Percentiles rank a stretch among this genome's conserved stretches.
Evolutionary conservation across 2,797 vertebrate genomes (phyloP).

Genomic region (Cossypha heuglini): DNA sequence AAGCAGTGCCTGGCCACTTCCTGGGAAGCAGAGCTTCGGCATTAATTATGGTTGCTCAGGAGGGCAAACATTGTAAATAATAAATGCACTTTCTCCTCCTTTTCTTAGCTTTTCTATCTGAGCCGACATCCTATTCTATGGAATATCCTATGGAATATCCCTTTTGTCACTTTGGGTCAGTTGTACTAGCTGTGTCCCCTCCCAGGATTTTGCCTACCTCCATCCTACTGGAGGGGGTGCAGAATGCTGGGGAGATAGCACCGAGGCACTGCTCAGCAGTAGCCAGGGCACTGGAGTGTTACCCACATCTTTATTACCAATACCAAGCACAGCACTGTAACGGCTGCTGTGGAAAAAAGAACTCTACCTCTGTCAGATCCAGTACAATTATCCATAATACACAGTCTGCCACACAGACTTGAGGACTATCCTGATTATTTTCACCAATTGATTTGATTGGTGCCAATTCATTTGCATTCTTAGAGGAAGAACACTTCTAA

Average conservation of each 20-base stretch:
- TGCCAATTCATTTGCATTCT: not conserved
- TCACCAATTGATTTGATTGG: not conserved
- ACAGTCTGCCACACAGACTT: not conserved
- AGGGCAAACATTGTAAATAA: not conserved
- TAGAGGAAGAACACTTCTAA: not conserved
- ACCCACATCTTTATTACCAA: not conserved
- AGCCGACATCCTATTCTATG: accelerated
- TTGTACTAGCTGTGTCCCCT: not conserved
- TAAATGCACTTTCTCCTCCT: not conserved
- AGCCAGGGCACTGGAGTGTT: not conserved
- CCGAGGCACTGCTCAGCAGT: accelerated
- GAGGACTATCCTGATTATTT: not conserved
- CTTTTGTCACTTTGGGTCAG: not conserved
- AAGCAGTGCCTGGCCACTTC: not conserved
- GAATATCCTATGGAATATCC: not conserved
- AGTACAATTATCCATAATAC: not conserved
- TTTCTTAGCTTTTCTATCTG: not conserved
- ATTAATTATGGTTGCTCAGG: accelerated
- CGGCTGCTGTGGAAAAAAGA: not conserved
- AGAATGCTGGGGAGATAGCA: not conserved
- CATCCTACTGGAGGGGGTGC: not conserved
- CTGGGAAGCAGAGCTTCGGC: not conserved
- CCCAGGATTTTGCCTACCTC: not conserved
- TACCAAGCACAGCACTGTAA: not conserved
- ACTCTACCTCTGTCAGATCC: not conserved